These are phyloP conservation scores for Thunnus thynnus DNA, from an alignment of 2,113 vertebrate genomes.

Conservation along the genomic window DNA sequence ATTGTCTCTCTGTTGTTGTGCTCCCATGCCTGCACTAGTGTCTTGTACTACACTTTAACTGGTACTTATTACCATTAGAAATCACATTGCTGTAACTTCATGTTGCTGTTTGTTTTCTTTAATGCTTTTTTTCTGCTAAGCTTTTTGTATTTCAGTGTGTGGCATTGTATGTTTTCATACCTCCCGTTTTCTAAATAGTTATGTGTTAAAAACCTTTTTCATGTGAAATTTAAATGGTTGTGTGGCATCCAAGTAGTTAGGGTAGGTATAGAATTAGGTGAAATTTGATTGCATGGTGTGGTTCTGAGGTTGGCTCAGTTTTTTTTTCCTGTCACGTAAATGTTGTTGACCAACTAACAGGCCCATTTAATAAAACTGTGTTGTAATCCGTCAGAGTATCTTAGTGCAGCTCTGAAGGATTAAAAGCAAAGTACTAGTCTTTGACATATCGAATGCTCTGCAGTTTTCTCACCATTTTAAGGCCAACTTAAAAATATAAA, in stretches of 20 bases:
- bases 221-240: constrained; percentile 57
- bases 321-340: background rate
- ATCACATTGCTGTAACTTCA: background rate
- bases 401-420: background rate
- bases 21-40: constrained; percentile 5
- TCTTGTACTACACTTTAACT: constrained; percentile 1
- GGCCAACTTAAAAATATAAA: background rate
- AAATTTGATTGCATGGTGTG: background rate
- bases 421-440: background rate
- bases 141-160: constrained; percentile 82
- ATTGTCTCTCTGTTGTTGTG: constrained; percentile 67
- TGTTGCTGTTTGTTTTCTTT: background rate
- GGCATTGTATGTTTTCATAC: constrained; percentile 80
- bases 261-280: background rate
- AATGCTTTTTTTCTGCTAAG: constrained; percentile 38
- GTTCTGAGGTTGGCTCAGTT: background rate
- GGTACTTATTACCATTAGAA: background rate
- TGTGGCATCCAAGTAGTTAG: constrained; percentile 10
- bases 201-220: constrained; percentile 47
- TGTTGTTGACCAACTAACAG: background rate
- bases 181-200: constrained; percentile 63
- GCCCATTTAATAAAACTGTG: background rate
- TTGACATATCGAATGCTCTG: background rate
- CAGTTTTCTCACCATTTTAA: background rate
- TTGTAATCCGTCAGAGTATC: background rate